Conservation (phyloP, 2,797 vertebrate genomes). For the Notolabrus celidotus region DNA sequence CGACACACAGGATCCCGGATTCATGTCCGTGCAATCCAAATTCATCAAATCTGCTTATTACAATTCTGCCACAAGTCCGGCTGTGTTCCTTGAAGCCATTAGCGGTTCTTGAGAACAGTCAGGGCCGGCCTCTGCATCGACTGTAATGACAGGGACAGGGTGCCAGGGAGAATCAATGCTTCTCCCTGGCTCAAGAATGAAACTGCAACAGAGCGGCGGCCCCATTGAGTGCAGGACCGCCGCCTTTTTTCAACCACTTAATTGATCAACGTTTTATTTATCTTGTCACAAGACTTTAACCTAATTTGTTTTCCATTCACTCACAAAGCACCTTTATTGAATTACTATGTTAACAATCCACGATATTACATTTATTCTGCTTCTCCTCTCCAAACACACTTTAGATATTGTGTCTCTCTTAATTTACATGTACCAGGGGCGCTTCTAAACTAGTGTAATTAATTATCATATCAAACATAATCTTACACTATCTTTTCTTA, state of each 20-base stretch:
- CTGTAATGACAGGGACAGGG: slow-evolving; percentile 75
- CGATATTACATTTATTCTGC: slow-evolving; percentile 33
- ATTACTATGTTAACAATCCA: slow-evolving; percentile 68
- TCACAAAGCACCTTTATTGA: slow-evolving; percentile 75
- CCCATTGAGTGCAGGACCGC: slow-evolving; percentile 49
- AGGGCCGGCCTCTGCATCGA: slow-evolving; percentile 74
- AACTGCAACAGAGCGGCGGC: slow-evolving; percentile 69
- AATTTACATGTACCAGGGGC: slow-evolving; percentile 52
- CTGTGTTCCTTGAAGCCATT: slow-evolving; percentile 81
- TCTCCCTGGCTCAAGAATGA: slow-evolving; percentile 72
- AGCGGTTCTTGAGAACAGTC: slow-evolving; percentile 71
- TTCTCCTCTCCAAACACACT: slow-evolving; percentile 37
- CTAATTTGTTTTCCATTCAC: slow-evolving; percentile 78
- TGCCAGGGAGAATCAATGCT: slow-evolving; percentile 79
- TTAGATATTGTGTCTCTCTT: slow-evolving; percentile 36
- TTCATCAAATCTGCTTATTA: slow-evolving; percentile 79
- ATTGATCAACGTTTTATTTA: slow-evolving; percentile 82
- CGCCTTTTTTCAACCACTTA: slow-evolving; percentile 74
- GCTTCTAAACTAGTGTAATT: slow-evolving; percentile 64
- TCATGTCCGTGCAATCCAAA: slow-evolving; percentile 44
- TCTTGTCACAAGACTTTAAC: slow-evolving; percentile 79
- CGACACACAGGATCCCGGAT: slow-evolving; percentile 51
- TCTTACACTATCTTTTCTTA: slow-evolving; percentile 59
- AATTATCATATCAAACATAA: slow-evolving; percentile 77
- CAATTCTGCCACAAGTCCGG: slow-evolving; percentile 68